A percentile compares a stretch with the other conserved stretches of the same genome.
Evolutionary conservation across 2,113 vertebrate genomes (phyloP).

Genomic region (Podilymbus podiceps): DNA sequence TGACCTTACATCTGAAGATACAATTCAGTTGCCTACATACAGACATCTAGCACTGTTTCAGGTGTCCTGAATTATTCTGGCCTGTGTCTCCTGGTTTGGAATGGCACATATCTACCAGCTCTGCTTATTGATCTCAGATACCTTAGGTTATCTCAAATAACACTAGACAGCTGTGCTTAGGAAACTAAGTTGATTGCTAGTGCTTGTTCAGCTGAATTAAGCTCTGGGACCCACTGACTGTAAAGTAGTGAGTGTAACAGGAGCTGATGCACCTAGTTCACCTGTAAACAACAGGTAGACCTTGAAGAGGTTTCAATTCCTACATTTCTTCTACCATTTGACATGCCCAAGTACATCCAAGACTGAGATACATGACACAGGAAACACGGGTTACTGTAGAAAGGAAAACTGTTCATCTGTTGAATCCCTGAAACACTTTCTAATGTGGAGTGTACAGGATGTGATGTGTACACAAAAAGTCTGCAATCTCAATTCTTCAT

Average conservation of each 20-base stretch:
- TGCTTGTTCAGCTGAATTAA: not conserved
- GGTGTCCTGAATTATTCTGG: not conserved
- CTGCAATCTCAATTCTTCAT: not conserved
- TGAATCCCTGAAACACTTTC: not conserved
- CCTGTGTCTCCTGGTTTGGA: not conserved
- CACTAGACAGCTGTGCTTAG: not conserved
- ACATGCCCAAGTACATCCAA: not conserved
- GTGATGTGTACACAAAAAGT: not conserved
- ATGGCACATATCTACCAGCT: not conserved
- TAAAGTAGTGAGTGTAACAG: not conserved
- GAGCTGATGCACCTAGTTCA: not conserved
- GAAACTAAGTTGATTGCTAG: not conserved
- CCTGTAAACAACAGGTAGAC: not conserved
- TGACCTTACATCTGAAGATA: not conserved
- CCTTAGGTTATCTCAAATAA: not conserved
- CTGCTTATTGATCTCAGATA: not conserved
- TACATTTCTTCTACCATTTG: not conserved
- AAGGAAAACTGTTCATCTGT: not conserved
- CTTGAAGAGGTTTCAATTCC: not conserved
- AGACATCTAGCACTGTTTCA: not conserved
- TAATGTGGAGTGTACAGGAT: not conserved
- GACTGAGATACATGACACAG: not conserved
- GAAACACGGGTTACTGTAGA: not conserved
- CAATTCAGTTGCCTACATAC: not conserved
- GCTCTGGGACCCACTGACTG: not conserved